Base-by-base conservation (phyloP, 2,888 invertebrate species). In the Molorchus minor region DNA sequence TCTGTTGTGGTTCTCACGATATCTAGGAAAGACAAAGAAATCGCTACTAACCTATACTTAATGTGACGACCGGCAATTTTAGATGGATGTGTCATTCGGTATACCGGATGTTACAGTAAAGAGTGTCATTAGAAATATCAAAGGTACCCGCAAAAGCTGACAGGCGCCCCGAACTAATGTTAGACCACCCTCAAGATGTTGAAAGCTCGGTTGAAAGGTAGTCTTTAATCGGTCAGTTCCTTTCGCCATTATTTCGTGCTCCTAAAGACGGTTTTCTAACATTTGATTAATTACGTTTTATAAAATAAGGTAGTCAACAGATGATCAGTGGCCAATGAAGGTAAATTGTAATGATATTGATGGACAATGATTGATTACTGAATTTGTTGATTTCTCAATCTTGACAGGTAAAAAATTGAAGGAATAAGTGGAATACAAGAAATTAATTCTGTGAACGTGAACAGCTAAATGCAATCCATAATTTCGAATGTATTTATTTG, bases 91-190 rank as follows among this genome's bases (percentile, higher is more conserved):
- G 71, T 74, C 72, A 72, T 72, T 65, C 65, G 61, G 53, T 65
- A 59, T 64, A 70, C 75, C 75, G 75, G 75, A 75, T 72, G 72
- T 69, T 65, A 64, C 67, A 68, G 72, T 70, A 69, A 70, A 67
- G 56, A 68, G 68, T 72, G 73, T 75, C 73, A 76, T 76, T 77
- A 76, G 71, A 59, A 49, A 64, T 61, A 64, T 64, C 62, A 58
- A 67, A 74, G 69, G 66, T 62, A 59, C 67, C 72, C 72, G 72
- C 71, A 72, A 71, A 72, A 67, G 71, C 63, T 54, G 58, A 52
- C 65, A 72, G 77, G 76, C 73, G 73, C 72, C 71, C 62, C 46
- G 52, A 46, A 59, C 68, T 74, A 73, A 76, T 75, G 72, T 67
- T 56, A 72, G 75, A 73, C 76, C 76, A 75, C 74, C 76, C 74